Evolutionary conservation across 1,140 invertebrate genomes (phyloP), one percentile per base, ranked within the genome.

Genomic region (Drosophila equinoxialis): DNA sequence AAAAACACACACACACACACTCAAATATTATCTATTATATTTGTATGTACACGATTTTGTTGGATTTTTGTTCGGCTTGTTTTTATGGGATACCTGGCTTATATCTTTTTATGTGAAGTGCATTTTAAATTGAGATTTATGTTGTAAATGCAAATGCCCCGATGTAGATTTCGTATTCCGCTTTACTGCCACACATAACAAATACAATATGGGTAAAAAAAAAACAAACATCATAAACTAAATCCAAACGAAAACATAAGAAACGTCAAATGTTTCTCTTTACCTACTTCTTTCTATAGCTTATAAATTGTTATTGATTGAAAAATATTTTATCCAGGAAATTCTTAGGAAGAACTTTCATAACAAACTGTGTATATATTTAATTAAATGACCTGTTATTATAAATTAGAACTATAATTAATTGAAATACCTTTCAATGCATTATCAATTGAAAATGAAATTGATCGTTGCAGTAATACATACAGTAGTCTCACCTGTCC

Each of bases 121-220:
- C 82, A 86, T 67, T 83, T 65, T 71, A 87, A 55, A 86, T 86
- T 86, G 76, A 87, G 82, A 86, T 86, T 86, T 87, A 86, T 87
- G 74, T 78, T 73, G 68, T 72, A 69, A 70, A 23, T 75, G 37
- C 42, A 67, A 37, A 59, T 26, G 48, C 11, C 20, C 20, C 20
- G 10, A 39, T 13, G 6, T 33, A 58, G n/a, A 55, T 13, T 20
- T 23, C 10, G 3, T 23, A 23, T 23, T 20, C 45, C n/a, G 7
- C 17, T 48, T 48, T 48, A 48, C 7, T 39, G 37, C 11, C 37
- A 39, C 37, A 39, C 37, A 39, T 39, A 39, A 39, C 10, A n/a
- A 39, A 39, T 39, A 39, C 37, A 39, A 39, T 30, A 39, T 39
- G 37, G n/a, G 10, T 39, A 39, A 1, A 13, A 11, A 11, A 17